Evolutionary conservation across 2,888 invertebrate species (phyloP).

Genomic region (Rhagonycha fulva): DNA sequence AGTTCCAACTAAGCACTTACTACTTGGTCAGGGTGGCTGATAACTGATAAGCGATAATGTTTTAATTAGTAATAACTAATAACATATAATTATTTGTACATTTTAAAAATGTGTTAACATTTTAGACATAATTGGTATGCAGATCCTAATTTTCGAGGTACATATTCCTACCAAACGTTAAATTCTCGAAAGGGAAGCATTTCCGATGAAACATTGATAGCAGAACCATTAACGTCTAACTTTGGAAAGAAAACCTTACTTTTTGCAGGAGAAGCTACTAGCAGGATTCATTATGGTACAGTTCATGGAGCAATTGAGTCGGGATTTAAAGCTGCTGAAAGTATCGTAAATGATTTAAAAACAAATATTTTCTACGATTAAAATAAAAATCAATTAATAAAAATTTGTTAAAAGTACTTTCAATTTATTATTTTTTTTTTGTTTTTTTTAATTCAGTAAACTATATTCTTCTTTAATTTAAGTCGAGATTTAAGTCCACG

Average conservation of each 20-base stretch:
- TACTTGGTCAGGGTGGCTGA: no score
- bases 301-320: constrained; percentile 57
- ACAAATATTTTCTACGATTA: no score
- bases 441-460: no score
- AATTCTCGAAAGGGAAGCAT: constrained; percentile 55
- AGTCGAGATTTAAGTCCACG: no score
- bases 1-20: no score
- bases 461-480: no score
- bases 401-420: no score
- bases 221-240: constrained; percentile 49
- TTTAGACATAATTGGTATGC: constrained; percentile 59
- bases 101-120: neutral
- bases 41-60: no score
- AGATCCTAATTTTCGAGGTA: constrained; percentile 68
- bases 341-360: constrained; percentile 33
- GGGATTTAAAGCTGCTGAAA: constrained; percentile 55
- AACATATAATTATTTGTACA: no score
- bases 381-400: neutral
- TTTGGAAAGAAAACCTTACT: constrained; percentile 48
- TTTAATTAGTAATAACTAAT: no score
- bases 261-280: constrained; percentile 62
- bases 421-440: no score
- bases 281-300: constrained; percentile 50
- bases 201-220: neutral
- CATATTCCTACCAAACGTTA: constrained; percentile 65